These are phyloP conservation scores for Patella caerulea DNA, from an alignment of 2,888 invertebrate species.

Conservation along the genomic window DNA sequence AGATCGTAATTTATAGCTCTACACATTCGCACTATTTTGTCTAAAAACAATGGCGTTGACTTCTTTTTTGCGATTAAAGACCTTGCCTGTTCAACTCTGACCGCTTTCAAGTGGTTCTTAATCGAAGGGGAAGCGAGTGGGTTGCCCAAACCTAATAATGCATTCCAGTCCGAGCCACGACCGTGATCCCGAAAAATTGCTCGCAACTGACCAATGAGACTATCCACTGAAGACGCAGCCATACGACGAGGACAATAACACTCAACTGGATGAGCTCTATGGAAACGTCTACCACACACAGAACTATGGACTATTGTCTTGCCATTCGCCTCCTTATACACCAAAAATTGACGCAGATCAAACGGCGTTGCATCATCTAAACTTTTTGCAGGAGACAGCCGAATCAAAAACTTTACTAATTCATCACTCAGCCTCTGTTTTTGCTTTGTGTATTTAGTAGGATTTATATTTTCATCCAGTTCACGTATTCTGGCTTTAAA, in stretches of 20 bases:
- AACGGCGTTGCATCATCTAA: conserved; percentile 1
- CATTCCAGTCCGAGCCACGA: not conserved
- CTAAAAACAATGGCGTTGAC: not conserved
- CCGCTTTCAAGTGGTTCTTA: not conserved
- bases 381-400: not conserved
- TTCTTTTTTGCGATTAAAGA: not conserved
- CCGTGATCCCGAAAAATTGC: not conserved
- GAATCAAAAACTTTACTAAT: not conserved
- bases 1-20: not conserved
- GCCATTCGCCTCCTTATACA: not conserved
- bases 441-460: not conserved
- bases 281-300: not conserved
- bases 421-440: not conserved
- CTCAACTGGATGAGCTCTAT: not conserved
- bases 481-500: not conserved
- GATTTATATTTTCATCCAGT: not conserved
- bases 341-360: not conserved
- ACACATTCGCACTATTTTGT: not conserved
- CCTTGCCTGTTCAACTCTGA: not conserved
- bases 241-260: not conserved
- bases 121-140: not conserved
- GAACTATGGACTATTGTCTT: not conserved
- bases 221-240: not conserved
- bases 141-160: not conserved
- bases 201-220: not conserved